Evolutionary conservation across 2,113 vertebrate species (phyloP).

Genomic region (Plestiodon gilberti): DNA sequence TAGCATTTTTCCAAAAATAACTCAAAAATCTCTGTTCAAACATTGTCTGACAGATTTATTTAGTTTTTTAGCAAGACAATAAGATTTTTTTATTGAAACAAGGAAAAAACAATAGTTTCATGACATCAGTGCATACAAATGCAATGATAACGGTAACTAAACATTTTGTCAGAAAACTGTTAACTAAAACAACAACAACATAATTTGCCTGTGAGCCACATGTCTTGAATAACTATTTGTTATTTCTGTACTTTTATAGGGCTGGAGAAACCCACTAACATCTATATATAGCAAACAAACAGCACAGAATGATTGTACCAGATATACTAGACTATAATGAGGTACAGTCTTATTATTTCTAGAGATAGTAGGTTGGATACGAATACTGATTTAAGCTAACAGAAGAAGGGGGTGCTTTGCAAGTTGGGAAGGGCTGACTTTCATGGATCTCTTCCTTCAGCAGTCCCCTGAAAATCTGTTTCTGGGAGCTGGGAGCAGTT

Average conservation of each 20-base stretch:
- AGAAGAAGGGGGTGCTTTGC: too few relatives aligned
- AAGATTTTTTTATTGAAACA: constrained; percentile 23
- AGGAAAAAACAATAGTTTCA: constrained; percentile 27
- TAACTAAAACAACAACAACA: constrained; percentile 26
- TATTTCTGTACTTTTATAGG: constrained; percentile 14
- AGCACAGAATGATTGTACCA: constrained; percentile 16
- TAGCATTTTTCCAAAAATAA: too few relatives aligned
- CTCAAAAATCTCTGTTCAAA: too few relatives aligned
- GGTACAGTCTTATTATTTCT: constrained; percentile 23
- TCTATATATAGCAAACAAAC: constrained; percentile 12
- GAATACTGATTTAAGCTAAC: too few relatives aligned
- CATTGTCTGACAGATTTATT: too few relatives aligned
- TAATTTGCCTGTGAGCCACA: constrained; percentile 35
- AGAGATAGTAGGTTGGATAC: neutral
- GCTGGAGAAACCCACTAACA: neutral
- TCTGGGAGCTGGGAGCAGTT: neutral
- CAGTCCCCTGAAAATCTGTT: too few relatives aligned
- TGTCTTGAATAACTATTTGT: constrained; percentile 27
- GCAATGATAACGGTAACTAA: neutral
- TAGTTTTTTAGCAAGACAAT: constrained; percentile 11
- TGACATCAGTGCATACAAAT: constrained; percentile 44
- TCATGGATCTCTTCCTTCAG: too few relatives aligned
- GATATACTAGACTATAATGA: neutral
- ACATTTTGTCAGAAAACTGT: constrained; percentile 29
- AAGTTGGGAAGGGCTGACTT: too few relatives aligned